A percentile compares a stretch with the other conserved stretches of the same genome.
phyloP scores from a whole-genome alignment of 2,888 invertebrate species.

The Hecatera dysodea region DNA sequence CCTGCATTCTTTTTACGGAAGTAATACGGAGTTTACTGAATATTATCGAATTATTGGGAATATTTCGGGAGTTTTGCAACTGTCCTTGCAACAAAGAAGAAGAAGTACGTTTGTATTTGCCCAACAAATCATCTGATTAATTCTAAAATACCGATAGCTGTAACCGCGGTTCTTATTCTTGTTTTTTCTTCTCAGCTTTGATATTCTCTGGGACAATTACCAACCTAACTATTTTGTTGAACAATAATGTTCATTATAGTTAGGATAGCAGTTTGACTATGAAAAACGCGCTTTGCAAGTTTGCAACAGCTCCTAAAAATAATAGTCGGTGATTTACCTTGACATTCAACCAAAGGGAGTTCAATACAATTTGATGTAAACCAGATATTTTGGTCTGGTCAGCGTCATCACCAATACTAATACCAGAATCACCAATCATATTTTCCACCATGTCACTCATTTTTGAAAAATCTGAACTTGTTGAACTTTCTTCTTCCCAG shows the following conservation, averaged over 20 bases:
- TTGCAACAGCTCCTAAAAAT: constrained; percentile 14
- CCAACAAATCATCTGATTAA: neutral
- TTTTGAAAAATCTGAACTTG: constrained; percentile 94
- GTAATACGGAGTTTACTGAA: no score
- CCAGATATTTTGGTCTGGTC: constrained; percentile 89
- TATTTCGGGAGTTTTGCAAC: no score
- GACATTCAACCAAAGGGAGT: constrained; percentile 95
- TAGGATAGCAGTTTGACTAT: neutral
- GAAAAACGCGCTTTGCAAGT: neutral
- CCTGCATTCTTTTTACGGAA: no score
- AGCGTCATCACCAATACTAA: constrained; percentile 68
- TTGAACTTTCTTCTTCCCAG: constrained; percentile 77
- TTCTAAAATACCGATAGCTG: neutral
- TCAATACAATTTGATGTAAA: constrained; percentile 93
- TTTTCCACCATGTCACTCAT: constrained; percentile 93
- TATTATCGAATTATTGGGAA: no score
- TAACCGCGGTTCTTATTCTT: neutral
- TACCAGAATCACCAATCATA: constrained; percentile 87
- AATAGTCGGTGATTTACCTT: constrained; percentile 88
- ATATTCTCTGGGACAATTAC: neutral
- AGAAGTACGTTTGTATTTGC: neutral
- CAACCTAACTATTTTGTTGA: neutral
- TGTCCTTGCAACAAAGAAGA: no score
- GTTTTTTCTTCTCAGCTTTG: no score
- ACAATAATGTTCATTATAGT: no score